Percentiles rank a stretch among this genome's conserved stretches.
These are phyloP conservation scores for Oenanthe melanoleuca DNA, from an alignment of 2,113 vertebrate genomes.

Conservation along the genomic window DNA sequence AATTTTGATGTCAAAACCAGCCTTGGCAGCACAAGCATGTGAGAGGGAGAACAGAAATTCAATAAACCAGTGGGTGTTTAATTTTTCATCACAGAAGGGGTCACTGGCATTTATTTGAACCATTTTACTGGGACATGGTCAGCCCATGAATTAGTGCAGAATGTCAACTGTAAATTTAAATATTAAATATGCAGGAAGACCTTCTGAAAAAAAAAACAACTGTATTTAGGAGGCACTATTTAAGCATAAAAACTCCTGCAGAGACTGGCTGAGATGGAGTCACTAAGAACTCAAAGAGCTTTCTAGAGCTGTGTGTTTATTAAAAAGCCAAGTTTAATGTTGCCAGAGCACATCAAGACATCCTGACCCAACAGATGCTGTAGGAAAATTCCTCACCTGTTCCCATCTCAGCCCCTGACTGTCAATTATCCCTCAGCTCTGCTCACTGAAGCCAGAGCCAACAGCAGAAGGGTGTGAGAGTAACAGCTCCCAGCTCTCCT, in stretches of 20 bases:
- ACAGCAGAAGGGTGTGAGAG: neutral
- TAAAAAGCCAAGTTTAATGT: neutral
- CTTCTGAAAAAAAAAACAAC: neutral
- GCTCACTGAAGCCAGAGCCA: neutral
- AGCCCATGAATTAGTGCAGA: neutral
- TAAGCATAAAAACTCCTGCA: neutral
- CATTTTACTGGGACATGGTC: neutral
- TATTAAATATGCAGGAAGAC: neutral
- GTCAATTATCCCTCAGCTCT: neutral
- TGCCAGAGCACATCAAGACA: neutral
- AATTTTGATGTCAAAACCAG: neutral
- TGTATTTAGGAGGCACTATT: neutral
- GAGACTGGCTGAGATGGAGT: neutral
- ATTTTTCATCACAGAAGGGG: neutral
- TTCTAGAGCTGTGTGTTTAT: neutral
- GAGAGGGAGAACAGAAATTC: neutral
- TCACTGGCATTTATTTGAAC: neutral
- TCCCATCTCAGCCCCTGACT: neutral
- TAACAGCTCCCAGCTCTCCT: neutral
- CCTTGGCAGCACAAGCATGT: rapidly evolving
- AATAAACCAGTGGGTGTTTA: neutral
- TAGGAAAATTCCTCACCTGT: neutral
- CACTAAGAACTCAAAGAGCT: neutral
- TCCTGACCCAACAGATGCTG: neutral
- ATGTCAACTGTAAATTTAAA: neutral